Evolutionary conservation across 2,113 vertebrate genomes (phyloP).

Genomic region (Mesocricetus auratus): DNA sequence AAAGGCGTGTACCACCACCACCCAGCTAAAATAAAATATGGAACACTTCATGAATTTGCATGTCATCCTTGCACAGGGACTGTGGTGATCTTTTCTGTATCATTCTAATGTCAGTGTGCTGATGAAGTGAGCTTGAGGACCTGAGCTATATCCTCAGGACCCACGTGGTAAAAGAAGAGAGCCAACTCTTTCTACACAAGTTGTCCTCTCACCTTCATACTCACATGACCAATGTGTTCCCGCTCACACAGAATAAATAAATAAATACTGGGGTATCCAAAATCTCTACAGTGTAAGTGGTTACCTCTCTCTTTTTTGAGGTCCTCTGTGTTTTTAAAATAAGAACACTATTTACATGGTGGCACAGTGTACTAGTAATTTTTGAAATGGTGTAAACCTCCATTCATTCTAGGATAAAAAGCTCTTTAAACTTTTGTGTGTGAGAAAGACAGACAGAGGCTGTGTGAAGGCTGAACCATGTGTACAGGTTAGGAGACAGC

Average conservation of each 20-base stretch:
- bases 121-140: neutral
- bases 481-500: neutral
- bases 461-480: neutral
- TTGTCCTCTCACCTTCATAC: neutral
- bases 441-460: neutral
- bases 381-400: no score
- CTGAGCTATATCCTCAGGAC: neutral
- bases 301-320: constrained; percentile 31
- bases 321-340: constrained; percentile 35
- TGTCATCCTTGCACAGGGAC: neutral
- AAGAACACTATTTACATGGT: neutral
- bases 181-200: neutral
- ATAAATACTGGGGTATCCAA: neutral
- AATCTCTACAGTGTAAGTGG: neutral
- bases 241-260: neutral
- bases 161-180: neutral
- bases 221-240: neutral
- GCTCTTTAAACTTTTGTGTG: neutral
- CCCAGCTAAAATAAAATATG: neutral
- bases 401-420: no score
- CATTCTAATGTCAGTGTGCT: neutral
- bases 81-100: neutral
- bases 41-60: neutral
- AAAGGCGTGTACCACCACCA: neutral
- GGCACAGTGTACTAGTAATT: neutral